Evolutionary conservation across 2,888 invertebrate species (phyloP).

Genomic region (Drosophila pegasa): DNA sequence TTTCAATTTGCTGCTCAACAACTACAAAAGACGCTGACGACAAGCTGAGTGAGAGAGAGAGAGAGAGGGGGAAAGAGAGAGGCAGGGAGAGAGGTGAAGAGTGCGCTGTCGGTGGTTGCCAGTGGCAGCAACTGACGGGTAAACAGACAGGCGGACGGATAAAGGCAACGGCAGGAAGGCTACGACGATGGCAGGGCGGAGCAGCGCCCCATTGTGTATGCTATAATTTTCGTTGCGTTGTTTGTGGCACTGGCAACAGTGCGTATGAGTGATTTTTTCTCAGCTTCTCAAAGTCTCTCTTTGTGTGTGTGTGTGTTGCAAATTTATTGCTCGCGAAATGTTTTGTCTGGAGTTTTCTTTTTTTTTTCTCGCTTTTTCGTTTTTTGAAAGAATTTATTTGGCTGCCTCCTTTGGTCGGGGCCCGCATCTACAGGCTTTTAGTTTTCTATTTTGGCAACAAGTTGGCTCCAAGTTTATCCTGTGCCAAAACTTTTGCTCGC

Average conservation of each 20-base stretch:
- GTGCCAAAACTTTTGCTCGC: slow-evolving; percentile 41
- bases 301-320: slow-evolving; percentile 22
- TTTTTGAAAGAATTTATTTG: slow-evolving; percentile 77
- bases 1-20: slow-evolving; percentile 80
- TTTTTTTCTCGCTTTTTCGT: background rate
- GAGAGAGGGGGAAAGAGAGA: background rate
- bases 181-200: slow-evolving; percentile 33
- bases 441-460: slow-evolving; percentile 71
- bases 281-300: slow-evolving; percentile 14
- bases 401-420: slow-evolving; percentile 26
- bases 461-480: slow-evolving; percentile 67
- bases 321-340: slow-evolving; percentile 80
- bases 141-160: slow-evolving; percentile 39
- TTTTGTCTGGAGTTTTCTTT: slow-evolving; percentile 68
- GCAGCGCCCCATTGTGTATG: slow-evolving; percentile 57
- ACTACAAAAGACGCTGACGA: slow-evolving; percentile 56
- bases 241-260: slow-evolving; percentile 66
- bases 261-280: slow-evolving; percentile 79
- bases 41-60: background rate
- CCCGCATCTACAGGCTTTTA: slow-evolving; percentile 41
- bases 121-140: slow-evolving; percentile 50
- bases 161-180: slow-evolving; percentile 24
- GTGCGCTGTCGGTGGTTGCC: slow-evolving; percentile 57
- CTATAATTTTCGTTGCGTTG: slow-evolving; percentile 50
- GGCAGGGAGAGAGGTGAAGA: background rate